Evolutionary conservation across 2,888 invertebrate genomes (phyloP), one percentile per base, ranked within the genome.

Genomic region (Acrobeloides nanus): DNA sequence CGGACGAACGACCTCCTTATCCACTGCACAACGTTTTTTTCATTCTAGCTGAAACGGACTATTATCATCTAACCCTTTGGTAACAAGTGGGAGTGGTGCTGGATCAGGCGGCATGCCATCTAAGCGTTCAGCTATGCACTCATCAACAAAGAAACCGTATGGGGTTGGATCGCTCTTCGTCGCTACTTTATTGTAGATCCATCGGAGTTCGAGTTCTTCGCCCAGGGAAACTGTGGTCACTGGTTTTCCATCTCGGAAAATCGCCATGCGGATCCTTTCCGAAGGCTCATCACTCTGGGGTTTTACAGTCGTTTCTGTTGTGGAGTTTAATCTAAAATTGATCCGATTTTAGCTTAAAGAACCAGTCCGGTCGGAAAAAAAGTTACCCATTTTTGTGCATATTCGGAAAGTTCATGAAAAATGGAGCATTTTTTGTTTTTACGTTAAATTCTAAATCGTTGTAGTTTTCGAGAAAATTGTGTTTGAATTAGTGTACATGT

Each of bases 91-190:
- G 33, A 72, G 49, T 3, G 72, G 62, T 27, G 44, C 33, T 7
- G 64, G 69, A 18, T 67, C 61, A 8, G 68, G 68, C 6, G 70
- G 69, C 6, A 50, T 20, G n/a, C 72, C 72, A 10, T 68, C 72
- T 20, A 72, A 53, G 31, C 72, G 29, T 42, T 72, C 72, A 2
- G 72, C 72, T 7, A 61, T 48, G 42, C 72, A 72, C 15, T 62
- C 63, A 33, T 66, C 66, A 37, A 72, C 57, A 33, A 69, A 66
- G 43, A 62, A 73, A 27, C 68, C 69, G 1, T 65, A 40, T 17
- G 33, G 32, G 21, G 34, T 38, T 15, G 20, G 46, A 2, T 38
- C 24, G 18, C 32, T 17, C 27, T 23, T 40, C 39, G 46, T 26
- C 20, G 20, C 17, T 18, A 46, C 46, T n/a, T n/a, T n/a, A 20